A percentile compares a stretch with the other conserved stretches of the same genome.
phyloP scores from a whole-genome alignment of 2,113 vertebrate genomes.

The Chamaetylas fuelleborni region DNA sequence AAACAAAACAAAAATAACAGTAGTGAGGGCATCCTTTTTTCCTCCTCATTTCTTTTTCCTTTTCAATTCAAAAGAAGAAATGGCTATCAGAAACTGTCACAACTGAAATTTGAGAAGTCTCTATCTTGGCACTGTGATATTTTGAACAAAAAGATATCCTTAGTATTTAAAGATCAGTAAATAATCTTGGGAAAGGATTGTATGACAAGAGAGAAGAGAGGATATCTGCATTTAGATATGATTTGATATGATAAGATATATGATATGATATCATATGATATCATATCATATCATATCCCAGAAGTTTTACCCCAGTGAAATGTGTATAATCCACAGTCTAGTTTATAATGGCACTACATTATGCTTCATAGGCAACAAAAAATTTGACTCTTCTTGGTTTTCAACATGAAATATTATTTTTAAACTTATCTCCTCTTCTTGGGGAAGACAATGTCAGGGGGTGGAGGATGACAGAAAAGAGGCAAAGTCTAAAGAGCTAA shows the following conservation, averaged over 20 bases:
- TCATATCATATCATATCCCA: background rate
- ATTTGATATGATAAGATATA: background rate
- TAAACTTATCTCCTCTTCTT: background rate
- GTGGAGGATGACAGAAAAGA: background rate
- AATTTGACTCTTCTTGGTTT: background rate
- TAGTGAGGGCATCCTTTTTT: background rate
- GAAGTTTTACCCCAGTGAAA: background rate
- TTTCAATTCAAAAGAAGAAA: background rate
- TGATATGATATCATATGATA: background rate
- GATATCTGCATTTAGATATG: background rate
- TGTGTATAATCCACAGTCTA: background rate
- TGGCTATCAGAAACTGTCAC: background rate
- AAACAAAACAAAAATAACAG: no score
- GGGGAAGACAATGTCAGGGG: background rate
- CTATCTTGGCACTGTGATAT: background rate
- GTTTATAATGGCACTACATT: background rate
- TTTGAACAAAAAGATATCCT: background rate
- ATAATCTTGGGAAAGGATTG: background rate
- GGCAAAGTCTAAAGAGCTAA: background rate
- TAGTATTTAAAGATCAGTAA: background rate
- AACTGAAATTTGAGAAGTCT: background rate
- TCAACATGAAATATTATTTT: background rate
- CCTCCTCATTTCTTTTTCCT: background rate
- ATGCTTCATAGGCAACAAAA: background rate
- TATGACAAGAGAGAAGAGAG: background rate